Evolutionary conservation across 2,888 invertebrate species (phyloP).

Genomic region (Ligdia adustata): DNA sequence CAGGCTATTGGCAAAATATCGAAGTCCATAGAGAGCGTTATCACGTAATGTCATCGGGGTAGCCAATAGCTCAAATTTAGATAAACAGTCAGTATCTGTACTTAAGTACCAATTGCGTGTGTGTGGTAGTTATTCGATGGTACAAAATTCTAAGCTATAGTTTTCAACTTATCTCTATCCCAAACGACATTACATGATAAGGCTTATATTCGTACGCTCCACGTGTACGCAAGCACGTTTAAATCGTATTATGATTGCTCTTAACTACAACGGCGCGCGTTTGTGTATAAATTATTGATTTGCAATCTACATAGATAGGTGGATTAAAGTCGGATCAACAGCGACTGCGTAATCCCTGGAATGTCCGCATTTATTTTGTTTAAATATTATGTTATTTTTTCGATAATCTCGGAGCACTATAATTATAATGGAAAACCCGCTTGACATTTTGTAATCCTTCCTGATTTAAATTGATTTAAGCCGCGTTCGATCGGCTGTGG

Average conservation of each 20-base stretch:
- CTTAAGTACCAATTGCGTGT: too few species aligned
- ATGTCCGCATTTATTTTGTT: slow-evolving; percentile 21
- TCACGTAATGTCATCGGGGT: too few species aligned
- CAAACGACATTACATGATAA: too few species aligned
- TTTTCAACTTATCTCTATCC: too few species aligned
- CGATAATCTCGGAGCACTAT: slow-evolving; percentile 2
- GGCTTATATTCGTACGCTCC: too few species aligned
- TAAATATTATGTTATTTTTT: slow-evolving; percentile 20
- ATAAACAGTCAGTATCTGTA: too few species aligned
- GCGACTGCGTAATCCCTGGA: slow-evolving; percentile 24
- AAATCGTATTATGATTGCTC: slow-evolving; percentile 59
- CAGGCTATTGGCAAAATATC: slow-evolving; percentile 50
- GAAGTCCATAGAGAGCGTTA: slow-evolving; percentile 57
- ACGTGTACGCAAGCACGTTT: slow-evolving; percentile 62
- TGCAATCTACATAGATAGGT: slow-evolving; percentile 52
- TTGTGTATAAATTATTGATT: slow-evolving; percentile 61
- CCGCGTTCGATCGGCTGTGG: too few species aligned
- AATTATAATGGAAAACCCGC: neutral
- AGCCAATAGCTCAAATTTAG: too few species aligned
- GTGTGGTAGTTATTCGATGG: too few species aligned
- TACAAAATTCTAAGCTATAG: too few species aligned
- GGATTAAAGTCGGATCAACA: slow-evolving; percentile 33
- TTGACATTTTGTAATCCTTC: neutral
- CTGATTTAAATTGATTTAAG: too few species aligned
- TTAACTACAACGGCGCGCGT: slow-evolving; percentile 51